Base-by-base conservation (phyloP, 2,113 vertebrate genomes). In the Physeter macrocephalus region DNA sequence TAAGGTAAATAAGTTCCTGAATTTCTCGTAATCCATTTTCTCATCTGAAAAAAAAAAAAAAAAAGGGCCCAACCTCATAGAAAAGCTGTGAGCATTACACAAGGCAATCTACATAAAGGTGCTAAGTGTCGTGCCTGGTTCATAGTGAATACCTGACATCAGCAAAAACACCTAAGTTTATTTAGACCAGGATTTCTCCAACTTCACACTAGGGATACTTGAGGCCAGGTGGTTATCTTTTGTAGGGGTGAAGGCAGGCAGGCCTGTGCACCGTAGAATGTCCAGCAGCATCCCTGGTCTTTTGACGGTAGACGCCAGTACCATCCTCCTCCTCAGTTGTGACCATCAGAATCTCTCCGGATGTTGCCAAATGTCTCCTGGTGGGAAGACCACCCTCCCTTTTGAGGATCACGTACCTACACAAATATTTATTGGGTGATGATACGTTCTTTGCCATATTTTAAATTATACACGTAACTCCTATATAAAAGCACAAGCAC, bases 291-390 rank as follows among this genome's bases (percentile, higher is more conserved):
- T 36, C 14, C 25, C 12, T 23, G 29, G 1, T 39, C 31, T 93
- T 20, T 31, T 41, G 31, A 1, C 14, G 31, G 0, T 6, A 8
- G 21, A 39, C 0, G 8, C 25, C 36, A 14, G 31, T 3, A 23
- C 4, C 13, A 6, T 15, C 11, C 12, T 20, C 0, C 2, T 6
- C 23, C 29, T 27, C 31, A 11, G 41, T 0, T 5, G 6, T 20
- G 57, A 81, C 43, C 62, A 81, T 5, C 7, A 39, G 20, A 85
- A 75, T 43, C 27, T 18, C 31, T 54, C 29, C 46, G 43, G 4
- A 15, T 10, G 12, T n/a, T 85, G n/a, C 6, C 62, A 41, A 13
- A 61, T 39, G 31, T 49, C 23, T 21, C 25, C 1, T 2, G 41
- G 12, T 41, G 46, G 31, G 17, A 20, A 85, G 36, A 52, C 34